Evolutionary conservation across 2,888 invertebrate species (phyloP).

Genomic region (Polymixis flavicincta): DNA sequence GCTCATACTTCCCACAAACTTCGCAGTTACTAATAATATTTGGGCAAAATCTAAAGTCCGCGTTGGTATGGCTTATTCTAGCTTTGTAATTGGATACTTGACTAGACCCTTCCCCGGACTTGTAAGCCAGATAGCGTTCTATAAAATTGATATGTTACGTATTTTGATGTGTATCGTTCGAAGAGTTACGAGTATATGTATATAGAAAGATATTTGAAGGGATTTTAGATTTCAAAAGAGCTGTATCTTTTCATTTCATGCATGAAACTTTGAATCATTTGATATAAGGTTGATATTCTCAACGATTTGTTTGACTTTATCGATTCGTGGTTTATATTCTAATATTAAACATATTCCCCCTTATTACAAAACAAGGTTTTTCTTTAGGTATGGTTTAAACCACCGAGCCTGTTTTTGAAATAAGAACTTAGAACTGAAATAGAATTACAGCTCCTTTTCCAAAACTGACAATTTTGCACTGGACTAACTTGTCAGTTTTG

Average conservation of each 20-base stretch:
- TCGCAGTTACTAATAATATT: background rate
- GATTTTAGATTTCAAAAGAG: too few species aligned
- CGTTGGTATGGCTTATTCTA: conserved; percentile 48
- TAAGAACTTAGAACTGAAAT: too few species aligned
- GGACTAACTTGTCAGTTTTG: too few species aligned
- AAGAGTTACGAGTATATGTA: background rate
- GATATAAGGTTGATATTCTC: background rate
- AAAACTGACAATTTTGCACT: too few species aligned
- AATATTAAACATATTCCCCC: too few species aligned
- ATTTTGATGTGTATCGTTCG: background rate
- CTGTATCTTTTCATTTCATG: too few species aligned
- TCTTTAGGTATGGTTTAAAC: too few species aligned
- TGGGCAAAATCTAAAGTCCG: conserved; percentile 17
- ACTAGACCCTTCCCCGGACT: conserved; percentile 14
- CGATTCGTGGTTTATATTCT: too few species aligned
- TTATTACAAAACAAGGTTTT: too few species aligned
- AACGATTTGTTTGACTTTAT: background rate
- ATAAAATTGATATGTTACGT: conserved; percentile 5
- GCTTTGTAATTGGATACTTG: conserved; percentile 52
- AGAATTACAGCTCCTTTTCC: too few species aligned
- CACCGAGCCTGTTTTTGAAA: too few species aligned
- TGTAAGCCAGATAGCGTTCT: conserved; percentile 1
- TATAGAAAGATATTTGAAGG: background rate
- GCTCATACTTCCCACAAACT: conserved; percentile 24
- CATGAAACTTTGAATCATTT: background rate